phyloP scores from a whole-genome alignment of 2,797 vertebrate species.

The Silurus lanzhouensis region DNA sequence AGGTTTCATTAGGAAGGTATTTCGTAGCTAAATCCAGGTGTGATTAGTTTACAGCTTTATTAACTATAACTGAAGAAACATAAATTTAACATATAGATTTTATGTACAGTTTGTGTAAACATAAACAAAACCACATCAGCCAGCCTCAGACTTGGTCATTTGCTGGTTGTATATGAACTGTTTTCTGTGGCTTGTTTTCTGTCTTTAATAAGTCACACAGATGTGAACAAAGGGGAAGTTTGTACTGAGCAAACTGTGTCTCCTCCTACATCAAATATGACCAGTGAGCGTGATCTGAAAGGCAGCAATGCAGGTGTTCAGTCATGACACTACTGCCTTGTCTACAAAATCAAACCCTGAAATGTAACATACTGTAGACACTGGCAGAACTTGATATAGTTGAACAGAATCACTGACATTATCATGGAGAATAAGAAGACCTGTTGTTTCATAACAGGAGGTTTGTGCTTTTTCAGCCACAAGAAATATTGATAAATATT shows the following conservation, averaged over 20 bases:
- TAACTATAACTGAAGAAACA: background rate
- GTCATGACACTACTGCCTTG: background rate
- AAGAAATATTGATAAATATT: too few relatives aligned
- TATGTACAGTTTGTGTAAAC: background rate
- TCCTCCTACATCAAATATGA: background rate
- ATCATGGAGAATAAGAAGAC: too few relatives aligned
- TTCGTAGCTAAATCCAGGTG: background rate
- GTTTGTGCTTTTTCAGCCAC: too few relatives aligned
- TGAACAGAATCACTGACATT: too few relatives aligned
- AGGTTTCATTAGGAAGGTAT: background rate
- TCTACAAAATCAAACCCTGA: background rate
- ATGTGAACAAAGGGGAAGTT: background rate
- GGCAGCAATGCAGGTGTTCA: background rate
- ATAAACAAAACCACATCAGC: background rate
- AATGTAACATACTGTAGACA: too few relatives aligned
- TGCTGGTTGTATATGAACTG: background rate
- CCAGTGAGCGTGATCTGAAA: background rate
- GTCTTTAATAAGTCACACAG: conserved; percentile 3
- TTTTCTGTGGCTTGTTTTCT: background rate
- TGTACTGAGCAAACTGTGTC: background rate
- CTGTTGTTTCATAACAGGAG: too few relatives aligned
- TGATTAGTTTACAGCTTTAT: background rate
- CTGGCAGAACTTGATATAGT: too few relatives aligned
- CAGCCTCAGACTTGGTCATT: background rate
- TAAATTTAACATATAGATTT: background rate